Evolutionary conservation across 2,888 invertebrate species (phyloP).

Genomic region (Pollenia angustigena): DNA sequence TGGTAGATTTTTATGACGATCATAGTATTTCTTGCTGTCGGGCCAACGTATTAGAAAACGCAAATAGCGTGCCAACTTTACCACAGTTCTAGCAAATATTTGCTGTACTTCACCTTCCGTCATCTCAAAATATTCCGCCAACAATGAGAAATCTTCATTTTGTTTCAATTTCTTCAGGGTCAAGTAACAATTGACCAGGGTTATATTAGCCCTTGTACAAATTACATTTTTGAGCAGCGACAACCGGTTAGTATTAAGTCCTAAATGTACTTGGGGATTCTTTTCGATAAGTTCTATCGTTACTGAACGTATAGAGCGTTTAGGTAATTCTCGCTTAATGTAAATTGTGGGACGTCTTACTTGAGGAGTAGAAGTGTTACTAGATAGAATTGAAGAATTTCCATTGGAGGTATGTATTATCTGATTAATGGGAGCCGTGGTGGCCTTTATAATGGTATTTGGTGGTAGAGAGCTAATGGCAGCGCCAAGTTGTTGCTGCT

Average conservation of each 20-base stretch:
- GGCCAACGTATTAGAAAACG: constrained; percentile 83
- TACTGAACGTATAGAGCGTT: constrained; percentile 81
- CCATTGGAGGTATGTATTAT: constrained; percentile 75
- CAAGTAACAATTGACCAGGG: constrained; percentile 81
- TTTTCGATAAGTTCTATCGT: constrained; percentile 81
- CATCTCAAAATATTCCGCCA: constrained; percentile 82
- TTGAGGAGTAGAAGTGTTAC: constrained; percentile 66
- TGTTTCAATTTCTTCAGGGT: constrained; percentile 82
- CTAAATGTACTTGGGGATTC: constrained; percentile 80
- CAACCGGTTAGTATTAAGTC: constrained; percentile 78
- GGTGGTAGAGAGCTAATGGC: constrained; percentile 81
- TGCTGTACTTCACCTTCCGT: constrained; percentile 80
- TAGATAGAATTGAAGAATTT: constrained; percentile 64
- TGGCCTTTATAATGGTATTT: constrained; percentile 81
- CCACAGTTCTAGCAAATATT: constrained; percentile 80
- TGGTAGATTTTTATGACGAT: constrained; percentile 82
- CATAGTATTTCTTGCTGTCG: constrained; percentile 82
- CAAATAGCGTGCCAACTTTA: constrained; percentile 80
- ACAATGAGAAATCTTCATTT: constrained; percentile 81
- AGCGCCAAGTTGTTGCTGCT: constrained; percentile 77
- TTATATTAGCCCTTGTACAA: constrained; percentile 79
- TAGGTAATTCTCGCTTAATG: constrained; percentile 81
- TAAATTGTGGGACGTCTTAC: constrained; percentile 80
- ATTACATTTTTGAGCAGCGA: constrained; percentile 81
- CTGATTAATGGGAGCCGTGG: constrained; percentile 69